Base-by-base conservation (phyloP, 1,140 invertebrate genomes). In the Drosophila sp. region DNA sequence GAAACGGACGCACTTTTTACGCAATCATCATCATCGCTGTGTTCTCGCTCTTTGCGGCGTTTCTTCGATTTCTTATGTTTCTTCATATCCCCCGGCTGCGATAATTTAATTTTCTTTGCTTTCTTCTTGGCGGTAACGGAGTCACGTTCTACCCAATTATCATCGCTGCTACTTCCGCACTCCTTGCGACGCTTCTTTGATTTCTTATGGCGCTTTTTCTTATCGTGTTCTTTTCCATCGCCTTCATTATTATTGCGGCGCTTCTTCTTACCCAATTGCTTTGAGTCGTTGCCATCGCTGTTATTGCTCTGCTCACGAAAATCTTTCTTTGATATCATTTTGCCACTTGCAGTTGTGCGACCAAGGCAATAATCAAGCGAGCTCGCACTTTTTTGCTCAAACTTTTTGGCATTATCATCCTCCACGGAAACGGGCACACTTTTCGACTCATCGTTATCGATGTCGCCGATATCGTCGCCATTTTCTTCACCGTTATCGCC, bases 61-160 rank as follows among this genome's bases (percentile, higher is more conserved):
- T 91, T 32, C 38, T 92, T 76, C 21, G 84, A 76, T 5, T 76
- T 90, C 25, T 83, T 82, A 43, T 92, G 1, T 54, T 50, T 57
- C 90, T 91, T 41, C 14, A 16, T 6, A 14, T 16, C 34, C 34
- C n/a, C n/a, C n/a, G n/a, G n/a, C n/a, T n/a, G n/a, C n/a, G n/a
- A n/a, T n/a, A n/a, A n/a, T n/a, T 36, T 21, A 4, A 21, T 4
- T 21, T 21, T 1, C 21, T 21, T 21, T 21, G 21, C 21, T 4
- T 21, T 4, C 21, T n/a, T 38, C 4, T 38, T 38, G 36, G 36
- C 36, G n/a, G 1, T 21, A 4, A 21, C 14, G 5, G 14, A 4
- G 9, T n/a, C 7, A 4, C 40, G 9, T 41, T 41, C 34, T 7
- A 36, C 34, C 34, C 36, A 38, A n/a, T 38, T 8, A 5, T n/a